These are phyloP conservation scores for Gadopsis marmoratus DNA, from an alignment of 2,797 vertebrate species.

Conservation along the genomic window DNA sequence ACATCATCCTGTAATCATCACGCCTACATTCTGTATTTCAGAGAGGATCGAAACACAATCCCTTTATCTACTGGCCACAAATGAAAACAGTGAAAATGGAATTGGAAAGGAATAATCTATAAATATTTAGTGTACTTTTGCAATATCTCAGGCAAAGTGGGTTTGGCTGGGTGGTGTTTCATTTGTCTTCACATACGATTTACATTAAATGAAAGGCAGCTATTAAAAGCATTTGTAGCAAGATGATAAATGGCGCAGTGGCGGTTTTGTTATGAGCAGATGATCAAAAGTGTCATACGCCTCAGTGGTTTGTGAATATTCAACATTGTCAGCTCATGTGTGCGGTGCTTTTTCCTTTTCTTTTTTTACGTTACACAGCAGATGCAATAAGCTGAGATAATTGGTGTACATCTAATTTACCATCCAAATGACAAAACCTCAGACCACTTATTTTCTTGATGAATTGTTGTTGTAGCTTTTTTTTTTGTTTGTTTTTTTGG, in stretches of 20 bases:
- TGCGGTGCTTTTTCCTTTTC: slow-evolving; percentile 34
- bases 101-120: neutral
- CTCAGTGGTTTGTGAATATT: slow-evolving; percentile 82
- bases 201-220: slow-evolving; percentile 72
- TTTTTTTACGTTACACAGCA: slow-evolving; percentile 54
- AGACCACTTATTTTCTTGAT: slow-evolving; percentile 62
- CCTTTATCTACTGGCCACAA: neutral
- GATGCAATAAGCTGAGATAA: slow-evolving; percentile 80
- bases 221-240: slow-evolving; percentile 78
- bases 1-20: neutral
- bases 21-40: neutral
- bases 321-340: slow-evolving; percentile 68
- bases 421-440: slow-evolving; percentile 72
- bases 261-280: slow-evolving; percentile 79
- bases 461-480: slow-evolving; percentile 38
- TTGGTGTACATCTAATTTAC: slow-evolving; percentile 76
- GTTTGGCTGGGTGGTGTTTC: slow-evolving; percentile 58
- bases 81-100: neutral
- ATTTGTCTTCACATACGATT: slow-evolving; percentile 69
- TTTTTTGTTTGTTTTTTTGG: neutral
- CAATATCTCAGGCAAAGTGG: slow-evolving; percentile 11
- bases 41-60: neutral
- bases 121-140: neutral
- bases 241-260: slow-evolving; percentile 79
- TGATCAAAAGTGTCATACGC: slow-evolving; percentile 83